phyloP scores from a whole-genome alignment of 2,888 invertebrate species.

The Neria commutata region DNA sequence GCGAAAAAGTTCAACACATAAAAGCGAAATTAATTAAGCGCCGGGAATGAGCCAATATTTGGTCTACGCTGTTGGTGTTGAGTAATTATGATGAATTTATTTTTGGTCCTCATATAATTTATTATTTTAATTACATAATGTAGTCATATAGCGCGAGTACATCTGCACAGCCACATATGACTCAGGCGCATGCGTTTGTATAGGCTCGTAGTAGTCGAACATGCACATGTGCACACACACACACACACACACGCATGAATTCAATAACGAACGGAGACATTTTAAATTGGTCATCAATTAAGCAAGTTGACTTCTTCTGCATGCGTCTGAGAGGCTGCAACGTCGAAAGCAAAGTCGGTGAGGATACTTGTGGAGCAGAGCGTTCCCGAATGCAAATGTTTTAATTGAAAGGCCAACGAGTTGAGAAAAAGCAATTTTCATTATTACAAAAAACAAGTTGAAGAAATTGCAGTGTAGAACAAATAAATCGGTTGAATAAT shows the following conservation, averaged over 20 bases:
- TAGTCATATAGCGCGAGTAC: background rate
- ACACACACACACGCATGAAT: background rate
- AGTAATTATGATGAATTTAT: too few species aligned
- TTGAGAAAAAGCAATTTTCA: background rate
- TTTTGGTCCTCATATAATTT: too few species aligned
- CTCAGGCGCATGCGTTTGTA: too few species aligned
- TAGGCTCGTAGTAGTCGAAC: background rate
- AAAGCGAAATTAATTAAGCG: too few species aligned
- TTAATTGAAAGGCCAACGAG: conserved; percentile 1
- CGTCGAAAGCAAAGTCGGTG: background rate
- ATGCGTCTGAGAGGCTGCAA: background rate
- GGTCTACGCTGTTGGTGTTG: too few species aligned
- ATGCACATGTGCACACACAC: background rate
- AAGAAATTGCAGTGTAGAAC: too few species aligned
- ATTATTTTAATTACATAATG: background rate
- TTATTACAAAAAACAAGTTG: background rate
- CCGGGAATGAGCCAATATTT: too few species aligned
- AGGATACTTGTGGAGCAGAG: background rate
- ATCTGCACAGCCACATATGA: background rate
- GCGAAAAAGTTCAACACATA: too few species aligned
- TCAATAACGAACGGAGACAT: background rate
- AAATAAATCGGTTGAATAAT: too few species aligned
- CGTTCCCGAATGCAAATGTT: background rate
- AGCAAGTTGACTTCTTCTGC: background rate
- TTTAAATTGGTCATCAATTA: conserved; percentile 2